Percentiles rank a stretch among this genome's conserved stretches.
These are phyloP conservation scores for Camponotus fellah DNA, from an alignment of 2,888 invertebrate genomes.

Conservation along the genomic window DNA sequence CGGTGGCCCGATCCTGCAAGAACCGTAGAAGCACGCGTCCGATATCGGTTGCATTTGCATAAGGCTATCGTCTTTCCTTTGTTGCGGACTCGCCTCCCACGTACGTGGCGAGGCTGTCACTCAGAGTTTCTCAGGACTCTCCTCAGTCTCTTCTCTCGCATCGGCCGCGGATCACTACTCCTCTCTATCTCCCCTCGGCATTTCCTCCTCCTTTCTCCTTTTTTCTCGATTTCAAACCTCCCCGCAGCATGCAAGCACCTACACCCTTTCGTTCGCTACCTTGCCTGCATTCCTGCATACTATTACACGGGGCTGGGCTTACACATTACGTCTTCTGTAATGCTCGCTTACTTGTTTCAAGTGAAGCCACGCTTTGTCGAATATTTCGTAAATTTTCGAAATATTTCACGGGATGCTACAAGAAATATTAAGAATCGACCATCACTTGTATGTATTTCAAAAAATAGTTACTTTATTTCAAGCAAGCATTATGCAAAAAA, in stretches of 20 bases:
- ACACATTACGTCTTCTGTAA: constrained; percentile 78
- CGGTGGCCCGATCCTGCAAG: constrained; percentile 48
- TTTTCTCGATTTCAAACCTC: constrained; percentile 79
- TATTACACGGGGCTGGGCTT: constrained; percentile 81
- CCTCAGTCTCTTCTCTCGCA: constrained; percentile 76
- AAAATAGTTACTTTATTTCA: neutral
- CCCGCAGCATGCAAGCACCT: constrained; percentile 77
- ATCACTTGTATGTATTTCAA: neutral
- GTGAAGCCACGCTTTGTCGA: neutral
- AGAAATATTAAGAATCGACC: neutral
- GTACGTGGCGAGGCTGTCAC: constrained; percentile 83
- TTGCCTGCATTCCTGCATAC: constrained; percentile 85
- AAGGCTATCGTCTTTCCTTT: constrained; percentile 82
- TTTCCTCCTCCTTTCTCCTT: constrained; percentile 49
- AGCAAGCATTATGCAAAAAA: neutral
- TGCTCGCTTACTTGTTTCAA: constrained; percentile 54
- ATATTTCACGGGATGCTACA: neutral
- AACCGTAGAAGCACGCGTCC: constrained; percentile 61
- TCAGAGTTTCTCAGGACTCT: constrained; percentile 77
- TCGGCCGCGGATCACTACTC: constrained; percentile 68
- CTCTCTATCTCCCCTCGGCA: constrained; percentile 57
- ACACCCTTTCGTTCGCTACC: constrained; percentile 80
- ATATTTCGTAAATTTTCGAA: constrained; percentile 3
- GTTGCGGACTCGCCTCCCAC: constrained; percentile 83
- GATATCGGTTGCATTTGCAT: constrained; percentile 82